Evolutionary conservation across 2,113 vertebrate genomes (phyloP).

Genomic region (Chionodraco myersi): DNA sequence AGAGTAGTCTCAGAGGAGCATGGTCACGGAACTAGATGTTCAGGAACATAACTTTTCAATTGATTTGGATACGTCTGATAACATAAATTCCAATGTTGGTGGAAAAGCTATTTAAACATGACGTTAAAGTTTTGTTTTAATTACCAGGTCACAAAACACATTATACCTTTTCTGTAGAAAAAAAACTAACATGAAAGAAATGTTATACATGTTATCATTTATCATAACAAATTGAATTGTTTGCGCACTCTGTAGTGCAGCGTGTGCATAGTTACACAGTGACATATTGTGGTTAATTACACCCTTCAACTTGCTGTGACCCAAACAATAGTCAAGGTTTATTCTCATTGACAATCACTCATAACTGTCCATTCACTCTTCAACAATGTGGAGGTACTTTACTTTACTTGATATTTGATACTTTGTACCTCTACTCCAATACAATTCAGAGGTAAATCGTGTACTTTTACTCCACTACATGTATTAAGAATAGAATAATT

Average conservation of each 20-base stretch:
- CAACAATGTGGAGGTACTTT: too few relatives aligned
- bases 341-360: not conserved
- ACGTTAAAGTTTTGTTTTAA: not conserved
- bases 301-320: not conserved
- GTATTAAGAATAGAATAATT: too few relatives aligned
- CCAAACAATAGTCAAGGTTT: not conserved
- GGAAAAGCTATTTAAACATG: not conserved
- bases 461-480: too few relatives aligned
- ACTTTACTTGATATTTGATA: too few relatives aligned
- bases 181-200: not conserved
- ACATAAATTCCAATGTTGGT: not conserved
- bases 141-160: not conserved
- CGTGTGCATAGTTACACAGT: slow-evolving; percentile 1
- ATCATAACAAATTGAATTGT: not conserved
- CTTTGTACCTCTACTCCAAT: too few relatives aligned
- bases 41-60: not conserved
- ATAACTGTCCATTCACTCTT: not conserved
- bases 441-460: too few relatives aligned
- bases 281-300: slow-evolving; percentile 42
- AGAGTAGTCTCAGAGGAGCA: not conserved
- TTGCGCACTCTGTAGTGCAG: not conserved
- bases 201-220: not conserved
- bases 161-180: not conserved
- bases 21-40: slow-evolving; percentile 3
- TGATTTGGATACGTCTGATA: not conserved